Percentiles rank a stretch among this genome's conserved stretches.
phyloP scores from a whole-genome alignment of 2,113 vertebrate species.

The Sinocyclocheilus anshuiensis region DNA sequence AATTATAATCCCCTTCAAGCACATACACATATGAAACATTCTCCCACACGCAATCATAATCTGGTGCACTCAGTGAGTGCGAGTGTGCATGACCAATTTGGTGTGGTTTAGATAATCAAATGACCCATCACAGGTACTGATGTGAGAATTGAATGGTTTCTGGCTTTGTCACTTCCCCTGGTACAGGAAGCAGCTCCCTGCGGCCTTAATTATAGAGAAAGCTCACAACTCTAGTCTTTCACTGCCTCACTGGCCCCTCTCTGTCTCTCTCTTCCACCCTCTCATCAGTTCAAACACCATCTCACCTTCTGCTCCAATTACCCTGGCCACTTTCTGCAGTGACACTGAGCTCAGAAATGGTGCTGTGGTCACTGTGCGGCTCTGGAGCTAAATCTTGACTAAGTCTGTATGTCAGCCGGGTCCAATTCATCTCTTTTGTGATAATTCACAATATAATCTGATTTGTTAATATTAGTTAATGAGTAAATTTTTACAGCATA shows the following conservation, averaged over 20 bases:
- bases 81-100: constrained; percentile 20
- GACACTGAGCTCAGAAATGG: constrained; percentile 11
- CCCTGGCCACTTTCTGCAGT: constrained; percentile 3
- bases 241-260: constrained; percentile 56
- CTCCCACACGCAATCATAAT: not conserved
- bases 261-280: constrained; percentile 54
- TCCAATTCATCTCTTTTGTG: not conserved
- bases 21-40: not conserved
- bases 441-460: not conserved
- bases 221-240: constrained; percentile 56
- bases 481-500: not conserved
- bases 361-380: not conserved
- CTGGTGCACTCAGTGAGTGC: not conserved
- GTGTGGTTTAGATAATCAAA: constrained; percentile 32
- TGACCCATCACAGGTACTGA: constrained; percentile 40
- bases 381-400: not conserved
- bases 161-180: constrained; percentile 38
- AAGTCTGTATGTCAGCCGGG: not conserved
- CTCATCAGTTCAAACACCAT: constrained; percentile 65
- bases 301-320: constrained; percentile 55
- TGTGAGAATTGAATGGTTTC: constrained; percentile 51
- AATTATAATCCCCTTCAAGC: not conserved
- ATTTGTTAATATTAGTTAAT: not conserved
- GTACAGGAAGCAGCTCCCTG: constrained; percentile 49
- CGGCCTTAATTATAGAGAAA: constrained; percentile 55